These are phyloP conservation scores for Coregonus clupeaformis DNA, from an alignment of 2,113 vertebrate genomes.

Conservation along the genomic window DNA sequence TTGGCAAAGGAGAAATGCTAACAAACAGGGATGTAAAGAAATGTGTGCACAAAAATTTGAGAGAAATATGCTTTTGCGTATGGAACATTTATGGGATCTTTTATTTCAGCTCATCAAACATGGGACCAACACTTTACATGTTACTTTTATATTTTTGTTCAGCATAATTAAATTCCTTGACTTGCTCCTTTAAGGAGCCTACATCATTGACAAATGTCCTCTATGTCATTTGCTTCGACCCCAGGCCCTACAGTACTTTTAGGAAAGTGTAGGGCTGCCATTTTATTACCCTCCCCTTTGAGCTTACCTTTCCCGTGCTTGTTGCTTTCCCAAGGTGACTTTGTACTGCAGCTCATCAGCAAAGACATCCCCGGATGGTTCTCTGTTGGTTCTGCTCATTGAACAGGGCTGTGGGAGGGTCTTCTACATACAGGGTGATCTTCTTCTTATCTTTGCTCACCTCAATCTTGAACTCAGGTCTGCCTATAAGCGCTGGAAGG, in stretches of 20 bases:
- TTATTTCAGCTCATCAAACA: too few species aligned
- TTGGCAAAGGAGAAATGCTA: too few species aligned
- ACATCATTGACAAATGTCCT: background rate
- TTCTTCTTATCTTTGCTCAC: slow-evolving; percentile 56
- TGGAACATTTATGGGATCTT: too few species aligned
- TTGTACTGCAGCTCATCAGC: slow-evolving; percentile 76
- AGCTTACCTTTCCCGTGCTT: slow-evolving; percentile 86
- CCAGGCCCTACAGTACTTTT: background rate
- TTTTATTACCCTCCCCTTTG: background rate
- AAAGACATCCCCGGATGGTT: slow-evolving; percentile 83
- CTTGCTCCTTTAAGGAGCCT: too few species aligned
- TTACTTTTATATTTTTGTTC: too few species aligned
- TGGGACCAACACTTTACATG: too few species aligned
- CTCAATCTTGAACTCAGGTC: slow-evolving; percentile 71
- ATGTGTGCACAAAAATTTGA: too few species aligned
- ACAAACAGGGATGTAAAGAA: too few species aligned
- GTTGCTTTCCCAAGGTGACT: slow-evolving; percentile 81
- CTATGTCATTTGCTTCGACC: background rate
- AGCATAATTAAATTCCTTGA: background rate
- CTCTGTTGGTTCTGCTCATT: slow-evolving; percentile 54
- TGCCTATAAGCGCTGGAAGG: slow-evolving; percentile 79
- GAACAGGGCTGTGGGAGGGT: slow-evolving; percentile 72
- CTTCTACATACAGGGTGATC: slow-evolving; percentile 71
- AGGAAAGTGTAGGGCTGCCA: background rate
- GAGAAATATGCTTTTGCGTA: too few species aligned